Conservation (phyloP, 2,113 vertebrate species). For the Rhinichthys klamathensis region DNA sequence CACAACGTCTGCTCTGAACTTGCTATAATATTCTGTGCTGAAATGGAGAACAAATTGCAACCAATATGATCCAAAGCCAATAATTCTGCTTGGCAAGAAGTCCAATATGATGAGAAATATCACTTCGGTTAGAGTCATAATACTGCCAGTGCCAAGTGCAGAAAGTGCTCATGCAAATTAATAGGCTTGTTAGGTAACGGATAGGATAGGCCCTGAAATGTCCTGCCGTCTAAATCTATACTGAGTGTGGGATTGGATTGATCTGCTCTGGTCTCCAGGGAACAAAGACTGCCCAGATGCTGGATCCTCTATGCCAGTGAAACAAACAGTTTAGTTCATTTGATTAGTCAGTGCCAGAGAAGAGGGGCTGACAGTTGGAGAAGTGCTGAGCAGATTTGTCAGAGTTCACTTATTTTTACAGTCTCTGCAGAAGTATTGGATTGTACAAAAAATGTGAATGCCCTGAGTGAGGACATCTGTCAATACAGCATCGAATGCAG, state of each 20-base stretch:
- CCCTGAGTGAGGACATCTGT: not conserved
- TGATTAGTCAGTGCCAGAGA: slow-evolving; percentile 11
- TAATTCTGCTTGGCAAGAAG: slow-evolving; percentile 23
- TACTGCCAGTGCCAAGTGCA: not conserved
- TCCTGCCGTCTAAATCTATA: slow-evolving; percentile 29
- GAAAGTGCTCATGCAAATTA: slow-evolving; percentile 48
- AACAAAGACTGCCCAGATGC: slow-evolving; percentile 24
- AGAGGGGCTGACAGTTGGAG: slow-evolving; percentile 10
- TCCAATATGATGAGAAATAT: slow-evolving; percentile 6
- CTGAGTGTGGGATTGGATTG: slow-evolving; percentile 29
- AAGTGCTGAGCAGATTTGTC: slow-evolving; percentile 34
- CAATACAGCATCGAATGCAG: not conserved
- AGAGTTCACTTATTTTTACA: slow-evolving; percentile 21
- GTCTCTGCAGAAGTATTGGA: not conserved
- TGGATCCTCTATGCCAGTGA: slow-evolving; percentile 15
- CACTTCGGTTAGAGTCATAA: slow-evolving; percentile 24
- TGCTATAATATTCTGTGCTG: slow-evolving; percentile 22
- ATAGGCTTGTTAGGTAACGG: slow-evolving; percentile 18
- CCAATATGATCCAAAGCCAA: slow-evolving; percentile 38
- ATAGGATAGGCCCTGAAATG: slow-evolving; percentile 43
- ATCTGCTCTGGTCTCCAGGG: slow-evolving; percentile 12
- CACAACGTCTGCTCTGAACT: not conserved
- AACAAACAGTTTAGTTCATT: slow-evolving; percentile 42
- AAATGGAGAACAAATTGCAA: slow-evolving; percentile 45
- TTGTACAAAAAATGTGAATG: not conserved